phyloP scores from a whole-genome alignment of 2,113 vertebrate genomes.

The Mus musculus region DNA sequence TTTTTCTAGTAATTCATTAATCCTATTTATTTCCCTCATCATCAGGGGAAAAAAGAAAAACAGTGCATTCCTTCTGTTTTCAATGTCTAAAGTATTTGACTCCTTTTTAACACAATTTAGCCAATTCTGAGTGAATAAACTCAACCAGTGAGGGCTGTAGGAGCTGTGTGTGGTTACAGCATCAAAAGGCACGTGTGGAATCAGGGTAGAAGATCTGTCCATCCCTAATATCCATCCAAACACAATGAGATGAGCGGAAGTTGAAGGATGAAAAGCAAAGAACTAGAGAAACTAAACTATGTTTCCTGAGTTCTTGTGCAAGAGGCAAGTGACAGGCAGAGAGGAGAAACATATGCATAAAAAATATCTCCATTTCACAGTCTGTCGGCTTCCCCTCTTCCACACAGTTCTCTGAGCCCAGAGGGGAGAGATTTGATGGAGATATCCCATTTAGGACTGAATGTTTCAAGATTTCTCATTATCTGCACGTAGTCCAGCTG shows the following conservation, averaged over 20 bases:
- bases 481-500: background rate
- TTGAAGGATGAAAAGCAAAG: background rate
- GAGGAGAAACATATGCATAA: background rate
- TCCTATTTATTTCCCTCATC: background rate
- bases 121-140: background rate
- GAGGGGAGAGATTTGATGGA: background rate
- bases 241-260: background rate
- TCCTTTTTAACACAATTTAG: conserved; percentile 12
- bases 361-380: background rate
- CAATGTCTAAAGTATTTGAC: background rate
- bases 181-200: background rate
- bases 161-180: background rate
- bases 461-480: background rate
- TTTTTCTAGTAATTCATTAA: background rate
- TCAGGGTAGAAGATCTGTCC: background rate
- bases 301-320: background rate
- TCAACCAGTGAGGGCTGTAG: background rate
- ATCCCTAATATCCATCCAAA: background rate
- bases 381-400: too few species aligned
- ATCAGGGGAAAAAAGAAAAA: background rate
- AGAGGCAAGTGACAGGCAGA: background rate
- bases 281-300: background rate
- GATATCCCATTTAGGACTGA: too few species aligned
- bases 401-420: background rate
- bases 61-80: background rate